These are phyloP conservation scores for Lepus americanus DNA, from an alignment of 2,113 vertebrate species.

Conservation along the genomic window DNA sequence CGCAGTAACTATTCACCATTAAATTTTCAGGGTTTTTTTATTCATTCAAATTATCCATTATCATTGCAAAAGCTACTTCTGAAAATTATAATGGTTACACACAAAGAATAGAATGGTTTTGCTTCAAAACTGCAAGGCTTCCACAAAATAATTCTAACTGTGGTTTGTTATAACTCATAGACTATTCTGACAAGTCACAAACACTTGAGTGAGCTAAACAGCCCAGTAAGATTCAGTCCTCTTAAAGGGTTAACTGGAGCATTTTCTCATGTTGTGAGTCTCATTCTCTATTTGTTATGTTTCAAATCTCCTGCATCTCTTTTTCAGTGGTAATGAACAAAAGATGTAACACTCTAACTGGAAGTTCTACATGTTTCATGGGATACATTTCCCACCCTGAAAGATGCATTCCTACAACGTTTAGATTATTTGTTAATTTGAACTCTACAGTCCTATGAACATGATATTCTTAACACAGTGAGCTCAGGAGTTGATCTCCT, in stretches of 20 bases:
- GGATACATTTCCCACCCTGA: not conserved
- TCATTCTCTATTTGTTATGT: not conserved
- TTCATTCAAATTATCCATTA: not conserved
- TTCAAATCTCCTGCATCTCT: not conserved
- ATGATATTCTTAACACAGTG: not conserved
- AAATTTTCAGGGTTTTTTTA: not conserved
- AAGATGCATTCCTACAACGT: not conserved
- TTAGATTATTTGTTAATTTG: not conserved
- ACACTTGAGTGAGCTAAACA: not conserved
- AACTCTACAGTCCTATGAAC: not conserved
- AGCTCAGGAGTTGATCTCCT: not conserved
- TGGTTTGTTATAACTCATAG: not conserved
- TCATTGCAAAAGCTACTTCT: not conserved
- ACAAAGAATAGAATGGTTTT: not conserved
- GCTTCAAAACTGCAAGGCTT: not conserved
- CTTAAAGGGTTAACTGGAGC: not conserved
- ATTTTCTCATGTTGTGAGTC: not conserved
- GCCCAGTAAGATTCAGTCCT: not conserved
- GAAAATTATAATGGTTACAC: not conserved
- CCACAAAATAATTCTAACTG: not conserved
- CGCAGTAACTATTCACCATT: not conserved
- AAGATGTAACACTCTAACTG: not conserved
- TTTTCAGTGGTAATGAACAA: not conserved
- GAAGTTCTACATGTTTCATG: not conserved
- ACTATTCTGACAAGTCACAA: not conserved